A percentile compares a stretch with the other conserved stretches of the same genome.
phyloP scores from a whole-genome alignment of 1,140 invertebrate genomes.

The Catajapyx aquilonaris region DNA sequence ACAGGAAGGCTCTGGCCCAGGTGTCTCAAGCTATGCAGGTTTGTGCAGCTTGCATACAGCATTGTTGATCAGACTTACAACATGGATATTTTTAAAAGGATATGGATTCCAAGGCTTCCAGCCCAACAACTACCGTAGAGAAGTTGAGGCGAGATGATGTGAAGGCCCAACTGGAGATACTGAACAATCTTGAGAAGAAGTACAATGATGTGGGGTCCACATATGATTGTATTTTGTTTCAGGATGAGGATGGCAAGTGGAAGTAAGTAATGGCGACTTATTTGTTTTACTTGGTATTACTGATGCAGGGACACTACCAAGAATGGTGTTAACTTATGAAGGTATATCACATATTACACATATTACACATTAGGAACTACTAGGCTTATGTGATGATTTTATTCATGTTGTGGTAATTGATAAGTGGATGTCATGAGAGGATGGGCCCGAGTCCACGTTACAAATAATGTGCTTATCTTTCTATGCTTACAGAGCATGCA shows the following conservation, averaged over 20 bases:
- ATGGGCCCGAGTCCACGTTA: too few relatives aligned
- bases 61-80: slow-evolving; percentile 10
- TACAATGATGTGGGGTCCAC: slow-evolving; percentile 66
- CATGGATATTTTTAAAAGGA: slow-evolving; percentile 6
- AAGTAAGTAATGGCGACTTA: slow-evolving; percentile 28
- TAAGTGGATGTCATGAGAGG: too few relatives aligned
- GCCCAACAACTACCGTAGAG: slow-evolving; percentile 26
- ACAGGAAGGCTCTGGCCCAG: slow-evolving; percentile 58
- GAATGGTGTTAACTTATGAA: too few relatives aligned
- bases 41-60: slow-evolving; percentile 8
- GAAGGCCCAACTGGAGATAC: slow-evolving; percentile 61
- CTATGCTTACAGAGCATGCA: slow-evolving; percentile 63
- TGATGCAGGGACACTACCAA: too few relatives aligned
- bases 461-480: too few relatives aligned
- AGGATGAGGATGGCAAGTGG: slow-evolving; percentile 63
- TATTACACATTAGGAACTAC: too few relatives aligned
- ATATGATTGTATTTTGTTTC: slow-evolving; percentile 83
- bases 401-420: too few relatives aligned
- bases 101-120: slow-evolving; percentile 15
- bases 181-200: slow-evolving; percentile 71
- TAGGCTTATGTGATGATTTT: too few relatives aligned
- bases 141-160: slow-evolving; percentile 77
- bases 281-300: slow-evolving; percentile 2
- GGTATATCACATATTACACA: too few relatives aligned
- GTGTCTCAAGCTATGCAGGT: slow-evolving; percentile 44